Evolutionary conservation across 92 coral and sea anemone species (phyloP), one percentile per base, ranked within the genome.

Genomic region (Porites cylindrica): DNA sequence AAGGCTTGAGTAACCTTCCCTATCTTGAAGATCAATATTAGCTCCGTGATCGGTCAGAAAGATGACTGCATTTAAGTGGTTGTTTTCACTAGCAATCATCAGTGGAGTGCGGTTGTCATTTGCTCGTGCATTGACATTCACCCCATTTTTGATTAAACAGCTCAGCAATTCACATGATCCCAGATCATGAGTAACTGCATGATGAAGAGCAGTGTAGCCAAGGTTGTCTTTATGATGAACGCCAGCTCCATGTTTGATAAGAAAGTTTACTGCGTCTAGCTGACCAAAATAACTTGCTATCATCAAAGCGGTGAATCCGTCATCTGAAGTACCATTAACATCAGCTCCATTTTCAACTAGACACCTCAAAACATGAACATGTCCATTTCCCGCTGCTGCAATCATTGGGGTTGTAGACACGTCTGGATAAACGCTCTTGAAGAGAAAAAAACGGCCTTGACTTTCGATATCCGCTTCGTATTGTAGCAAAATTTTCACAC

Each of bases 391-490:
- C 29, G 52, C n/a, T 21, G 75, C 75, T 7, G 52, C 52, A 11
- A 13, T 10, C 14, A 70, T 29, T 29, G 54, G 50, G 12, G 75
- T 26, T 10, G 61, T 56, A 56, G 51, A 13, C 29, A 26, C 75
- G 18, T 62, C 18, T 18, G 7, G 66, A 19, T 62, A 62, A 13
- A 62, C 7, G 61, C 13, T 56, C 61, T 62, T 62, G 66, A 16
- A 14, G 47, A 38, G 47, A 10, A 7, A 13, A 10, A 10, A 1
- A 20, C 18, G 16, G 14, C 24, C 89, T 77, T 78, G 72, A 29
- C 77, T 66, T 61, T 78, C 89, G 2, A 86, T 69, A 54, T 86
- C 74, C 11, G 89, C 89, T 6, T 82, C 71, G 66, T 69, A 86
- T 3, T 69, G 50, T 6, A 86, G 79, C 70, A 86, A 84, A 9